Evolutionary conservation across 2,113 vertebrate genomes (phyloP).

Genomic region (Paedocypris sp.): DNA sequence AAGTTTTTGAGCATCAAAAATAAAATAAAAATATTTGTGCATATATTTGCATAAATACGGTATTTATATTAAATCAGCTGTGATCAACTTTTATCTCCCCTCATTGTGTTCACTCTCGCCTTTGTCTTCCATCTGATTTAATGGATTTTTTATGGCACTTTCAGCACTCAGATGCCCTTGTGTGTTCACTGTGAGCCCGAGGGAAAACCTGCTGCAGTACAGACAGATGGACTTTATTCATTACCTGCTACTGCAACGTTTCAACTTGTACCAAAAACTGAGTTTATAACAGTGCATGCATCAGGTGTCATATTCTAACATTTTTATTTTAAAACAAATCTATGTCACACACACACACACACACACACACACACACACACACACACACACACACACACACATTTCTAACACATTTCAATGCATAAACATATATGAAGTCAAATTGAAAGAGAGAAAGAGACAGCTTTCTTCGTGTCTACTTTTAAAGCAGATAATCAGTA

Average conservation of each 20-base stretch:
- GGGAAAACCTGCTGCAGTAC: not conserved
- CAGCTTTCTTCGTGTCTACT: not conserved
- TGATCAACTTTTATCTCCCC: not conserved
- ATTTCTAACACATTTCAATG: no score
- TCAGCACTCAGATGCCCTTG: not conserved
- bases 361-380: no score
- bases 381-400: no score
- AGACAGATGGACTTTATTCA: not conserved
- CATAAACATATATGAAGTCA: no score
- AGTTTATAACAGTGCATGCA: no score
- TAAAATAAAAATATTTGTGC: no score
- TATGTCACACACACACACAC: no score
- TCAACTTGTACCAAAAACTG: no score
- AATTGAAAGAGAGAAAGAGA: not conserved
- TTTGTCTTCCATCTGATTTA: not conserved
- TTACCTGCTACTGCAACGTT: not conserved
- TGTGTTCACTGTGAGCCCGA: not conserved
- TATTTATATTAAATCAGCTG: not conserved
- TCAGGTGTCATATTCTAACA: not conserved
- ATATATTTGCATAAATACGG: no score
- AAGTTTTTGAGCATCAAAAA: no score
- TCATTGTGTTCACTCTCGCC: not conserved
- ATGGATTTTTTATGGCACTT: constrained; percentile 18
- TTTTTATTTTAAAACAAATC: no score
- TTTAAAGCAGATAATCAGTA: constrained; percentile 9